Conservation (phyloP, 1,140 invertebrate species). For the Nasonia longicornis region DNA sequence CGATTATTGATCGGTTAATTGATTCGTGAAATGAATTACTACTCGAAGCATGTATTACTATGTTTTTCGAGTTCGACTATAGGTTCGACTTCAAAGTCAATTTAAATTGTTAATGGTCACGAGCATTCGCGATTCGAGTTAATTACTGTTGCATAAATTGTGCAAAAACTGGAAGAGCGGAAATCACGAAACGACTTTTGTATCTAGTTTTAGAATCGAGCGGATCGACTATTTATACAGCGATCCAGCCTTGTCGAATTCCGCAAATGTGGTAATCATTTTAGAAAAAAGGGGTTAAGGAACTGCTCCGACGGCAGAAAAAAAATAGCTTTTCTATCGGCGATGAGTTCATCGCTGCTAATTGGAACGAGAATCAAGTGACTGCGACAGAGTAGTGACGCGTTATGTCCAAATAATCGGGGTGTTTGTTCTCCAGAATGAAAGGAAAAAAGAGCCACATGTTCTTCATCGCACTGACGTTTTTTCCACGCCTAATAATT, state of each 20-base stretch:
- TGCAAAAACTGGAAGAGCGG: too few relatives aligned
- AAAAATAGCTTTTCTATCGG: background rate
- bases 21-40: background rate
- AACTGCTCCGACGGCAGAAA: background rate
- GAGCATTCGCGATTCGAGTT: background rate
- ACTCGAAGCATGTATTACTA: background rate
- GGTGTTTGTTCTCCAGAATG: background rate
- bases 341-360: background rate
- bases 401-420: background rate
- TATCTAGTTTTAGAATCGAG: too few relatives aligned
- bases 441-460: background rate
- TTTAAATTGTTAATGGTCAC: background rate
- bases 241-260: background rate
- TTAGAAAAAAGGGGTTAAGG: background rate
- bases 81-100: background rate
- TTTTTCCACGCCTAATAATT: background rate
- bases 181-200: too few relatives aligned
- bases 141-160: background rate
- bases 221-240: too few relatives aligned
- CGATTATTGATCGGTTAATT: background rate
- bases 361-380: background rate
- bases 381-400: background rate
- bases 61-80: background rate
- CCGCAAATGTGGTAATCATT: background rate
- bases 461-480: background rate